Base-by-base conservation (phyloP, 2,797 vertebrate species). In the Argya squamiceps region DNA sequence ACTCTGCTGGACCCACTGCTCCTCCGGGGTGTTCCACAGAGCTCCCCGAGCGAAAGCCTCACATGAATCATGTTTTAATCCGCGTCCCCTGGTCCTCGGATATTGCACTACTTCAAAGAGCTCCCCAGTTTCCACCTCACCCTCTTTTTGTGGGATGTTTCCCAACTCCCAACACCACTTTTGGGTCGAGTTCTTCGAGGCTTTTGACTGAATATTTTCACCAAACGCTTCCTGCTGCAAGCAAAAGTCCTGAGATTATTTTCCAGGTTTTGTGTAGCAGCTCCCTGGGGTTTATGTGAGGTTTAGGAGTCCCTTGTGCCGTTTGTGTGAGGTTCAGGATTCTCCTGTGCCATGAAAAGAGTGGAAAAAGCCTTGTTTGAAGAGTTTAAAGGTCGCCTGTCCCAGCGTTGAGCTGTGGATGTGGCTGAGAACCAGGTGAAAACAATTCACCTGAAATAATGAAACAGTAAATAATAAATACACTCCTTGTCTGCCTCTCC, bases 11-110 rank as follows among this genome's bases (percentile, higher is more conserved):
- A 74, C 95, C 93, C 86, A 74, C 19, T 13, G 1, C 73, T 85
- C 26, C 95, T 92, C 64, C 6, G 10, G 88, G 82, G 13, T 88
- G 65, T 94, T 95, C 85, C 84, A 2, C 67, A 27, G 34, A 70
- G 32, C 87, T 95, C 76, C 79, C 43, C 29, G 43, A 88, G 92
- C 46, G 37, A 76, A 86, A 94, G 11, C 88, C 64, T 63, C 65
- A 67, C 17, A 70, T 97, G 95, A 96, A 91, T 96, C 96, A 96
- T 52, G 39, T 41, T 8, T 70, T 95, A 96, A 96, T 97, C 92
- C 75, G 86, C 86, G 84, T 97, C 92, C 94, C 92, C 91, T 60
- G 50, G 5, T 76, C 93, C 88, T 34, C 5, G 92, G 46, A 60
- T 62, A 4, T 17, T 47, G 93, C 65, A 0, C 36, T 19, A 79